Percentiles rank a stretch among this genome's conserved stretches.
phyloP scores from a whole-genome alignment of 2,888 invertebrate genomes.

The Drymonia ruficornis region DNA sequence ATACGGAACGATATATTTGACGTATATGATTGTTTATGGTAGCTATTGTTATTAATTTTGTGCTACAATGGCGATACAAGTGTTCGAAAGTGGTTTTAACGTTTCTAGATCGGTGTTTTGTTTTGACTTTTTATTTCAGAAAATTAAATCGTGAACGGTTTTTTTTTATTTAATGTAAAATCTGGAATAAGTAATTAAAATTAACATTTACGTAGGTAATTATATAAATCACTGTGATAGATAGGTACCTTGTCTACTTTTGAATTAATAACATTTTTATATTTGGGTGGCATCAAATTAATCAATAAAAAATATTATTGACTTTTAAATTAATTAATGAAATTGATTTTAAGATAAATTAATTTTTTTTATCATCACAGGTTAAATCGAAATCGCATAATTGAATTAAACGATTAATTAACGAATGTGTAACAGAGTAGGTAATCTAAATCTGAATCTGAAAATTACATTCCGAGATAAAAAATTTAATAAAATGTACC shows the following conservation, averaged over 20 bases:
- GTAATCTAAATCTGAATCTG: neutral
- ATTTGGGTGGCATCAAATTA: conserved; percentile 2
- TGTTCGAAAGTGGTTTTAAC: conserved; percentile 2
- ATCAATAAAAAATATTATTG: neutral
- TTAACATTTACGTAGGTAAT: neutral
- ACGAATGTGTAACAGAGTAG: conserved; percentile 5
- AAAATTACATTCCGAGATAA: neutral
- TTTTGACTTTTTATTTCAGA: neutral
- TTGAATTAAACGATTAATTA: conserved; percentile 3
- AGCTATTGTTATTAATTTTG: conserved; percentile 32
- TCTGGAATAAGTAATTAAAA: neutral
- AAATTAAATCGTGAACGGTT: neutral
- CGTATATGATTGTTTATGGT: conserved; percentile 39
- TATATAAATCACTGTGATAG: neutral
- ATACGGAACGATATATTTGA: conserved; percentile 44
- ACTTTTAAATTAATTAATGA: neutral
- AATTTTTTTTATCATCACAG: neutral
- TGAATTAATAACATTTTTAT: neutral
- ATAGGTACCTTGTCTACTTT: neutral
- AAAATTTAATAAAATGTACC: too few species aligned
- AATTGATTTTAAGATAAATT: conserved; percentile 4
- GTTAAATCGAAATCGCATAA: neutral
- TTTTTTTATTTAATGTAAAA: neutral
- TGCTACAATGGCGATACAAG: conserved; percentile 16
- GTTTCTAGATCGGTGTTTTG: conserved; percentile 3